Evolutionary conservation across 2,888 invertebrate genomes (phyloP), one percentile per base, ranked within the genome.

Genomic region (Orthonevra nobilis): DNA sequence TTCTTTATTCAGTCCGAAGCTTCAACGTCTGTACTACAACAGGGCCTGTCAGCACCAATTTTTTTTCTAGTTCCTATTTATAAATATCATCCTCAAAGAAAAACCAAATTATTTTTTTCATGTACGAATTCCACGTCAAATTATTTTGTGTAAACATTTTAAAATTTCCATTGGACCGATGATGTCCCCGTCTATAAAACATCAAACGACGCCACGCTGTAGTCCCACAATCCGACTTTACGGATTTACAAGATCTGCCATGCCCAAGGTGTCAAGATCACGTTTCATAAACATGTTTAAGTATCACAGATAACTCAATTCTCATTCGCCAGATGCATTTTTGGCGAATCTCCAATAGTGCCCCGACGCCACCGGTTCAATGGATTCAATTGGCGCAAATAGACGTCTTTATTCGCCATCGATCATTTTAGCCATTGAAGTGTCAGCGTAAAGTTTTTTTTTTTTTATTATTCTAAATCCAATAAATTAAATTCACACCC

Each of bases 241-340:
- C 56, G 38, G 40, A 52, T 44, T 34, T 46, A 40, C 54, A 32
- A 14, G 61, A 68, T 66, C 58, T n/a, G 28, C 32, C 30, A 14
- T 36, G 36, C 6, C 40, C 46, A 40, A 17, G 50, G 44, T 72
- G 72, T 73, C 72, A 79, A 68, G 73, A 73, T 79, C 72, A 68
- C 72, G 42, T 68, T 66, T 79, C 54, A 42, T 30, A 42, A 61
- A 66, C 56, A 69, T 69, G 69, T 6, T 36, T n/a, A 15, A 26
- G 3, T 36, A 44, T 30, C 44, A 52, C 20, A 46, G 23, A 42
- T 66, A 66, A 66, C 58, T 66, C 54, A 77, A 72, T 46, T 12
- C 30, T 15, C 46, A 66, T 38, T 54, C 23, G 64, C 30, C 23
- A 34, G 32, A 20, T 61, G 40, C 46, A 54, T 50, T 36, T 54